Evolutionary conservation across 2,797 vertebrate species (phyloP).

Genomic region (Argya squamiceps): DNA sequence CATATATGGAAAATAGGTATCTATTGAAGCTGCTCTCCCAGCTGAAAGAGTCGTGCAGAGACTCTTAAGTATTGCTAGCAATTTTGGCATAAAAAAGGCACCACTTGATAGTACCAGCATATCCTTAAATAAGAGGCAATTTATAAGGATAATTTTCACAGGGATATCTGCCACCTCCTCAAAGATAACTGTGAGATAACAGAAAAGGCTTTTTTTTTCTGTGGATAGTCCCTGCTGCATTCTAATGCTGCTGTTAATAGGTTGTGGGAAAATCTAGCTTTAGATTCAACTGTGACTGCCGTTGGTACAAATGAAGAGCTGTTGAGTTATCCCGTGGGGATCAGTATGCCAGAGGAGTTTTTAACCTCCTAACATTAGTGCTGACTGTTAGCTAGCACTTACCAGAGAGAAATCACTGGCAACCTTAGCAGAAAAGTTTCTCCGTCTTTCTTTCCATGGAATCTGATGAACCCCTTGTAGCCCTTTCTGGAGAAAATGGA

Average conservation of each 20-base stretch:
- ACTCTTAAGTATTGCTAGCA: background rate
- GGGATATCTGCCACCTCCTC: background rate
- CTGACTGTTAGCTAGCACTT: background rate
- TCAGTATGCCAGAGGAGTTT: background rate
- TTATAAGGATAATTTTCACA: slow-evolving; percentile 7
- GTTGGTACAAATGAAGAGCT: background rate
- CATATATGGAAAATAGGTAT: background rate
- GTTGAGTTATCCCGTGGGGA: background rate
- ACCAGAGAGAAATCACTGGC: background rate
- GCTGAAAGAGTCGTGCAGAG: background rate
- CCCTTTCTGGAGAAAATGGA: background rate
- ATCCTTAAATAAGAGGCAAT: slow-evolving; percentile 35
- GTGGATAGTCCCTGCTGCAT: background rate
- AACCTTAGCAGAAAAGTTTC: background rate
- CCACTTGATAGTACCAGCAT: background rate
- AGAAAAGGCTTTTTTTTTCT: background rate
- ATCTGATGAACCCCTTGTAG: background rate
- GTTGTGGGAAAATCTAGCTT: slow-evolving; percentile 7
- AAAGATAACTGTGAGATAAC: slow-evolving; percentile 21
- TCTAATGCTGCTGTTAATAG: slow-evolving; percentile 32
- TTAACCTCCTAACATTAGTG: background rate
- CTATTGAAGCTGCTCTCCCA: background rate
- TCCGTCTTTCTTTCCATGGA: background rate
- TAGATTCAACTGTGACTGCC: background rate
- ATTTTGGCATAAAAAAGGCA: slow-evolving; percentile 9